phyloP scores from a whole-genome alignment of 2,113 vertebrate genomes.

The Athene noctua region DNA sequence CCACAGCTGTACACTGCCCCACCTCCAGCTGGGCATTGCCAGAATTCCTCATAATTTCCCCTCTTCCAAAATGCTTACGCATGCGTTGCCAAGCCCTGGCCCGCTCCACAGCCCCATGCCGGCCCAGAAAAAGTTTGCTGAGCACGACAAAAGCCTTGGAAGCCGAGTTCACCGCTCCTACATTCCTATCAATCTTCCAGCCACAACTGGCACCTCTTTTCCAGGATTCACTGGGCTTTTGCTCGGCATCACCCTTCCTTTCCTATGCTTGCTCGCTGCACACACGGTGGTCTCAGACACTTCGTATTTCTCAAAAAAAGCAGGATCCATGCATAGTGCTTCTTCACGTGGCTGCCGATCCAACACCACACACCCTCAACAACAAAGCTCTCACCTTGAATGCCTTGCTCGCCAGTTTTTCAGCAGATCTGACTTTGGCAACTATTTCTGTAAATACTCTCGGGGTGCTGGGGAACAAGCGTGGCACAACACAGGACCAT shows the following conservation, averaged over 20 bases:
- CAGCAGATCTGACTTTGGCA: not conserved
- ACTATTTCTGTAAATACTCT: not conserved
- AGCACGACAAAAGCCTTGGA: not conserved
- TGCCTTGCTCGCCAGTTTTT: not conserved
- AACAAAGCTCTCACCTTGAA: not conserved
- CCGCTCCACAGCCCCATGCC: not conserved
- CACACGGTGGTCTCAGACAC: rapidly evolving
- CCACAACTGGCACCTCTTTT: not conserved
- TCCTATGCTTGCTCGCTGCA: not conserved
- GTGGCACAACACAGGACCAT: rapidly evolving
- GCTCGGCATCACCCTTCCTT: not conserved
- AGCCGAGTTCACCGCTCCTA: not conserved
- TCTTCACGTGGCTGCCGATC: not conserved
- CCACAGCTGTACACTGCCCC: not conserved
- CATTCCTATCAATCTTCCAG: not conserved
- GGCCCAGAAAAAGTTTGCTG: not conserved
- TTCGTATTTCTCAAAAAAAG: not conserved
- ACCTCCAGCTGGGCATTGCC: slow-evolving; percentile 4
- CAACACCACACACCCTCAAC: not conserved
- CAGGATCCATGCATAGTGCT: rapidly evolving
- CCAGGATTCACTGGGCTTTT: not conserved
- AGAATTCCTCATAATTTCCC: slow-evolving; percentile 21
- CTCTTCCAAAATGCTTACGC: not conserved
- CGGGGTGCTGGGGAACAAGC: not conserved
- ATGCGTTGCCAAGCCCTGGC: not conserved